These are phyloP conservation scores for Eristalis arbustorum DNA, from an alignment of 2,888 invertebrate genomes.

Conservation along the genomic window DNA sequence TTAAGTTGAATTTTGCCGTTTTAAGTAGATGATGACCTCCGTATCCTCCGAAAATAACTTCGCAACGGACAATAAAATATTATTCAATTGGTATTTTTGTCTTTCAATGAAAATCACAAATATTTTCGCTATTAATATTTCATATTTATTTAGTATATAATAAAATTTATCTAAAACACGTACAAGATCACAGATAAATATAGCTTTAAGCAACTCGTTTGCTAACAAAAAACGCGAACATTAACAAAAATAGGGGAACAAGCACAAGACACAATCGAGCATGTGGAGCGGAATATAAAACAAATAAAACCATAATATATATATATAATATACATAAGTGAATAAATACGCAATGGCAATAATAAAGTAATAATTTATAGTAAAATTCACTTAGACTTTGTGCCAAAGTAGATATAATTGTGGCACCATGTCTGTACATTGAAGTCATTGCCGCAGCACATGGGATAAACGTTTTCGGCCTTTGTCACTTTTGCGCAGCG, in stretches of 20 bases:
- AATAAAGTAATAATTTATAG: conserved; percentile 38
- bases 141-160: conserved; percentile 44
- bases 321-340: conserved; percentile 29
- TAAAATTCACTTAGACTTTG: not conserved
- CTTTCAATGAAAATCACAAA: not conserved
- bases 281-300: not conserved
- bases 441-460: conserved; percentile 82
- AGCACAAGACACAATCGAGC: conserved; percentile 23
- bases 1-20: too few species aligned
- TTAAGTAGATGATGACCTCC: too few species aligned
- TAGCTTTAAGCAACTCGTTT: conserved; percentile 44
- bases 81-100: too few species aligned
- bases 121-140: not conserved
- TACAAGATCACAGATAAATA: conserved; percentile 62
- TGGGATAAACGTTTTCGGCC: conserved; percentile 81
- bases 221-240: conserved; percentile 12
- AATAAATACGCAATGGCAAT: conserved; percentile 58
- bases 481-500: conserved; percentile 82
- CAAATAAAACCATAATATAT: conserved; percentile 9
- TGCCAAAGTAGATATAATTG: conserved; percentile 80
- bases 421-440: conserved; percentile 81
- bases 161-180: conserved; percentile 46
- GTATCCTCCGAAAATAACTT: too few species aligned
- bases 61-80: not conserved
- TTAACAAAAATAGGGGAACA: not conserved